A percentile compares a stretch with the other conserved stretches of the same genome.
Evolutionary conservation across 2,797 vertebrate species (phyloP).

Genomic region (Limnodromus scolopaceus): DNA sequence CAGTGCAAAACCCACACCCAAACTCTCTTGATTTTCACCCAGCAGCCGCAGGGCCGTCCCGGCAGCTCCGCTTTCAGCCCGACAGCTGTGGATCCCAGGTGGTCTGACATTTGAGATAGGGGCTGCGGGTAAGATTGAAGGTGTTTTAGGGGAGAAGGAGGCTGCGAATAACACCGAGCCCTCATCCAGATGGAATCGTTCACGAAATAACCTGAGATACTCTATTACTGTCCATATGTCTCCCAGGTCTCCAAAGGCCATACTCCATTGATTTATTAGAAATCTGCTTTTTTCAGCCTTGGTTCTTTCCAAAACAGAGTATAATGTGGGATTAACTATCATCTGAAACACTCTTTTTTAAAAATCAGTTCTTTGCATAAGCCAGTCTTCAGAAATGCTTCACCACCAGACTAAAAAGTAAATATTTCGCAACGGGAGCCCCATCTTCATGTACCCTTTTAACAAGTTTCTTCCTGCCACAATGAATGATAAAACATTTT

Average conservation of each 20-base stretch:
- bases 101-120: constrained; percentile 95
- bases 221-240: constrained; percentile 84
- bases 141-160: constrained; percentile 86
- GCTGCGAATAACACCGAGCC: constrained; percentile 86
- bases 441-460: constrained; percentile 52
- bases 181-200: constrained; percentile 85
- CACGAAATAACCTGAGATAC: constrained; percentile 90
- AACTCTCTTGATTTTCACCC: neutral
- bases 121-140: constrained; percentile 87
- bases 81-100: constrained; percentile 96
- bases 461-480: constrained; percentile 55
- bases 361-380: constrained; percentile 50
- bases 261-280: constrained; percentile 82
- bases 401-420: constrained; percentile 67
- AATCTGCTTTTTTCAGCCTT: constrained; percentile 67
- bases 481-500: constrained; percentile 57
- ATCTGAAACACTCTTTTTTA: neutral
- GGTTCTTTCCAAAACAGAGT: constrained; percentile 62
- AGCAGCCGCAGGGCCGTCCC: constrained; percentile 40
- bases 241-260: constrained; percentile 83
- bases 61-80: constrained; percentile 87
- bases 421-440: constrained; percentile 59
- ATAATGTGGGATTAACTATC: constrained; percentile 43
- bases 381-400: constrained; percentile 57
- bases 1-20: neutral